phyloP scores from a whole-genome alignment of 2,888 invertebrate species.

The Scaptodrosophila latifasciaeformis region DNA sequence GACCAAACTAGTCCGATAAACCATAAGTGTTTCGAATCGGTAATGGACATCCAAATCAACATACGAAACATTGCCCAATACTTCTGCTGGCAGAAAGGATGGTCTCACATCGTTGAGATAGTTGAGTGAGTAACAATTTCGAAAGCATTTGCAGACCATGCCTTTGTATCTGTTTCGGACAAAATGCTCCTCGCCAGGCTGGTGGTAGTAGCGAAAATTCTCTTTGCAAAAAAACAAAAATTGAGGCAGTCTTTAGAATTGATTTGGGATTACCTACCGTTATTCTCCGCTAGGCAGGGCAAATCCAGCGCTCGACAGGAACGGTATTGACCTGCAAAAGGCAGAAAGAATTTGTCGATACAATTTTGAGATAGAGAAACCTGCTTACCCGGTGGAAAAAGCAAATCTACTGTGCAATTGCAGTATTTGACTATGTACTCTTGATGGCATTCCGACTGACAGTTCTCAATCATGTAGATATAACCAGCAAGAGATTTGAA shows the following conservation, averaged over 20 bases:
- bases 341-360: not conserved
- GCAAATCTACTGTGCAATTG: slow-evolving; percentile 73
- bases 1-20: slow-evolving; percentile 75
- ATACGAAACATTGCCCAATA: slow-evolving; percentile 63
- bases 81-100: slow-evolving; percentile 62
- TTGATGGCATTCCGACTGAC: slow-evolving; percentile 73
- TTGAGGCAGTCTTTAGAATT: no score
- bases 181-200: slow-evolving; percentile 59
- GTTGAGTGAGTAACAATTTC: slow-evolving; percentile 73
- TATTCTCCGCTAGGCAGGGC: slow-evolving; percentile 67
- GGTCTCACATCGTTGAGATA: slow-evolving; percentile 68
- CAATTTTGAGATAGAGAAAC: slow-evolving; percentile 4
- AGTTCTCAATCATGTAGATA: slow-evolving; percentile 72
- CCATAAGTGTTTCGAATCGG: slow-evolving; percentile 73
- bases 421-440: slow-evolving; percentile 70
- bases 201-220: slow-evolving; percentile 59
- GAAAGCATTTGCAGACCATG: slow-evolving; percentile 73
- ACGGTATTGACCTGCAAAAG: slow-evolving; percentile 54
- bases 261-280: slow-evolving; percentile 53
- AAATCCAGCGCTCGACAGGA: slow-evolving; percentile 63
- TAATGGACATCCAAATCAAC: slow-evolving; percentile 75
- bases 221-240: slow-evolving; percentile 54
- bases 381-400: slow-evolving; percentile 73
- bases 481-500: slow-evolving; percentile 69
- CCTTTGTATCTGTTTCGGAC: slow-evolving; percentile 63